Evolutionary conservation across 2,797 vertebrate species (phyloP), one percentile per base, ranked within the genome.

Genomic region (Vultur gryphus): DNA sequence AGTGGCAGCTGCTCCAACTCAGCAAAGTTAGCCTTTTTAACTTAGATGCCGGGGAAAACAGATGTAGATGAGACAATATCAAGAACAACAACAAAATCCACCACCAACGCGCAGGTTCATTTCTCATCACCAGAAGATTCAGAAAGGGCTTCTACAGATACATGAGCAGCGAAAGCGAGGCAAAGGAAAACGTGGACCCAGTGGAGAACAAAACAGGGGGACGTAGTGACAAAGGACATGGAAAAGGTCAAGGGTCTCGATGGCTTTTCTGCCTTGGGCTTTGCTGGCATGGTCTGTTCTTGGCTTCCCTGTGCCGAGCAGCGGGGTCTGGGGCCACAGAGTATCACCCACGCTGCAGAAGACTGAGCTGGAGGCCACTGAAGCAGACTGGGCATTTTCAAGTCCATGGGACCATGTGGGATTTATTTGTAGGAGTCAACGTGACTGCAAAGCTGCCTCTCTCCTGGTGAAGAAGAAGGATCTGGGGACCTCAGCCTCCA

Each of bases 1-100:
- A 96, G 92, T 52, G 80, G 90, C 95, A 96, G 95, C 95, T 97
- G 96, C 72, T 96, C 67, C 92, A 93, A 71, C 89, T 95, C 84
- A 81, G 69, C 67, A 93, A 93, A 94, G 96, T 94, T 89, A 91
- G 84, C 73, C 93, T 88, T 95, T 93, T 93, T 13, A 91, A 89
- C 89, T 82, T 67, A 65, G 69, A 71, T 94, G 89, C 91, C 94
- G 94, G 48, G 52, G 76, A 95, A 94, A 93, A 94, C 93, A 93
- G 95, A 96, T 96, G 94, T 76, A 93, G 84, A 89, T 52, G 76
- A 72, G 65, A 89, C 67, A 59, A 52, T 83, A 95, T 89, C 73
- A 77, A 80, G 72, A 69, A 65, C 55, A 89, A 39, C 58, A 78
- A 78, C 37, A 87, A 89, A 93, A 92, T 67, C 82, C 61, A 87